A percentile compares a stretch with the other conserved stretches of the same genome.
Evolutionary conservation across 2,797 vertebrate species (phyloP).

Genomic region (Neosilurus mollespiculum): DNA sequence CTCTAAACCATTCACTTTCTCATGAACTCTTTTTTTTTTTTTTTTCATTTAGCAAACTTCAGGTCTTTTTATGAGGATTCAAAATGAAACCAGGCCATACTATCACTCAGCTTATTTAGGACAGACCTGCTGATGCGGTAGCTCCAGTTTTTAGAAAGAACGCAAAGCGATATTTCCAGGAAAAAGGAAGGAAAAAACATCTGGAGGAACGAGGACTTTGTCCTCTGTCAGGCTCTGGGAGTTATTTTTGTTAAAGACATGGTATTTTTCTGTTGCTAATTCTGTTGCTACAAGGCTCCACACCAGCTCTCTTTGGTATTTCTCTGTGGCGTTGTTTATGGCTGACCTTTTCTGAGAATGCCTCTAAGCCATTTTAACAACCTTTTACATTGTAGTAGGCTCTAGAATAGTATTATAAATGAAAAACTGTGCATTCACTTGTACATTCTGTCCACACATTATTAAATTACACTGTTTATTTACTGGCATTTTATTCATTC

Average conservation of each 20-base stretch:
- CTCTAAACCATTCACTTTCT: background rate
- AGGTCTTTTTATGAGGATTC: background rate
- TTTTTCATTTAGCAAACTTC: background rate
- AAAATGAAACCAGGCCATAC: no score
- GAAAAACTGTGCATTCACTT: background rate
- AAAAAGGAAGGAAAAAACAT: background rate
- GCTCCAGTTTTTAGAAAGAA: background rate
- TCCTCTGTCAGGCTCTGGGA: background rate
- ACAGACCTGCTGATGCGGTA: background rate
- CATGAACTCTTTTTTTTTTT: background rate
- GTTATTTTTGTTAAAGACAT: slow-evolving; percentile 11
- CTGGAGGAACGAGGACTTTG: background rate
- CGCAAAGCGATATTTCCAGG: background rate
- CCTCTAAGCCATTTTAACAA: background rate
- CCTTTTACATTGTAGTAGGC: background rate
- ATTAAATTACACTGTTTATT: background rate
- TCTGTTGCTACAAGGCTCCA: background rate
- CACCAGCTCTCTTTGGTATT: background rate
- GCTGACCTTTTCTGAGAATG: background rate
- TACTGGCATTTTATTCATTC: background rate
- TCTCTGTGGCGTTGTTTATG: slow-evolving; percentile 1
- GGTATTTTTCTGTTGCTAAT: background rate
- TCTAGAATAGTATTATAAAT: background rate
- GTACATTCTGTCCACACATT: background rate
- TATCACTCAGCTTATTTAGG: background rate